Evolutionary conservation across 1,140 invertebrate species (phyloP), one percentile per base, ranked within the genome.

Genomic region (Drosophila chauvacae): DNA sequence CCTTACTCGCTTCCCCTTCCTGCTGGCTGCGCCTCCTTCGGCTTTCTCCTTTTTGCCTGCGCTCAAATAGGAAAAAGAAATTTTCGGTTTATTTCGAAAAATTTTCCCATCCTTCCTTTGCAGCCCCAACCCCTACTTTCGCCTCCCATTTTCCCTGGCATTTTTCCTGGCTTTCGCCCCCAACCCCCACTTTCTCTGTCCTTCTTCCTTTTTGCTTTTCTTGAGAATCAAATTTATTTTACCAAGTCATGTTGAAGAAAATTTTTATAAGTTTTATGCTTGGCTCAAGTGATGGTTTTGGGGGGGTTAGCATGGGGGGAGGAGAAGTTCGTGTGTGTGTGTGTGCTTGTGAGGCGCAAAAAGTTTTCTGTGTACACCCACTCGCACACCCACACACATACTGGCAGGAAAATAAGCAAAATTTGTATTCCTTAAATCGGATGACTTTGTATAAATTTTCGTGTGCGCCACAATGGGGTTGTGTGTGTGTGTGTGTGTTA

Each of bases 211-310:
- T 83, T 77, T 58, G 73, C 74, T 85, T 90, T 90, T 88, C 90
- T 91, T 90, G 81, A 91, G 91, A 92, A 92, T 92, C 87, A 91
- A 92, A 91, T 92, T 92, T 92, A 91, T 92, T 92, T 91, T 92
- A 82, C 87, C 91, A 91, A 92, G 87, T 91, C 91, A 88, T 91
- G 90, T 90, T 91, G 91, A 91, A 91, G 84, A 91, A 91, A 92
- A 92, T 91, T 91, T 91, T 91, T 91, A 92, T 92, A 92, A 92
- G 91, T 92, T 92, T 91, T 91, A 91, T 87, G 81, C 76, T 84
- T 69, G 84, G 87, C 81, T 90, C 79, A 90, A 90, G 86, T 90
- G 86, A 85, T 65, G 77, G 80, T 75, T 51, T 39, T 47, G 59
- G 53, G 51, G 50, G 45, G 26, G 16, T 33, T 60, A 65, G 76